Conservation (phyloP, 2,888 invertebrate species). For the Ectemnius continuus region DNA sequence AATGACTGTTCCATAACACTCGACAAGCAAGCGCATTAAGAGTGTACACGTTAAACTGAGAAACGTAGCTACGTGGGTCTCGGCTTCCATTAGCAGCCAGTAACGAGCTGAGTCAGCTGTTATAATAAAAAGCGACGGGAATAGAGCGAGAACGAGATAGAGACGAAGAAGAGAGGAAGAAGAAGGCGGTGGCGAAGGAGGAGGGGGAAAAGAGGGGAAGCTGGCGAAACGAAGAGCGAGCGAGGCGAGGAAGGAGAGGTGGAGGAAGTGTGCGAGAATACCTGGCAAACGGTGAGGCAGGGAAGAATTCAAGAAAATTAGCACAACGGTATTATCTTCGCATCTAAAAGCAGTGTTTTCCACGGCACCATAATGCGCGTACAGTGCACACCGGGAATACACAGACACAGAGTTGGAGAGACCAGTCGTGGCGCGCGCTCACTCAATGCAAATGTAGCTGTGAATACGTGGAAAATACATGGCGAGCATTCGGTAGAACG, state of each 20-base stretch:
- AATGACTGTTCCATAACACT: no score
- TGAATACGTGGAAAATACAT: constrained; percentile 25
- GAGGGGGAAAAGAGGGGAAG: no score
- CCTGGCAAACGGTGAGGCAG: no score
- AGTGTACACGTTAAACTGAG: no score
- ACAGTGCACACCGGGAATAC: no score
- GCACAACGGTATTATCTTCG: constrained; percentile 4
- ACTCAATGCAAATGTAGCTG: neutral
- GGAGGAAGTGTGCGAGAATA: constrained; percentile 2
- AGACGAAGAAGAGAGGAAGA: no score
- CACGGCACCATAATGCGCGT: no score
- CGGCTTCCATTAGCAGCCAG: no score
- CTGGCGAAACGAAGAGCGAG: no score
- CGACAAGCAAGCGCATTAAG: no score
- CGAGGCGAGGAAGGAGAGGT: neutral
- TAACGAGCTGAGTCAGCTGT: neutral
- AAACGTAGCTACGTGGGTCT: no score
- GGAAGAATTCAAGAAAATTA: neutral
- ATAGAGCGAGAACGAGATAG: neutral
- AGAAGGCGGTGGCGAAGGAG: neutral
- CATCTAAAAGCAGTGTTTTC: neutral
- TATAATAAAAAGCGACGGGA: constrained; percentile 14
- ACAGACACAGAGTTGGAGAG: neutral
- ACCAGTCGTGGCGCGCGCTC: neutral
- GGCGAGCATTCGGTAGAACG: constrained; percentile 36